Conservation (phyloP, 2,113 vertebrate species). For the Cyprinus carpio region DNA sequence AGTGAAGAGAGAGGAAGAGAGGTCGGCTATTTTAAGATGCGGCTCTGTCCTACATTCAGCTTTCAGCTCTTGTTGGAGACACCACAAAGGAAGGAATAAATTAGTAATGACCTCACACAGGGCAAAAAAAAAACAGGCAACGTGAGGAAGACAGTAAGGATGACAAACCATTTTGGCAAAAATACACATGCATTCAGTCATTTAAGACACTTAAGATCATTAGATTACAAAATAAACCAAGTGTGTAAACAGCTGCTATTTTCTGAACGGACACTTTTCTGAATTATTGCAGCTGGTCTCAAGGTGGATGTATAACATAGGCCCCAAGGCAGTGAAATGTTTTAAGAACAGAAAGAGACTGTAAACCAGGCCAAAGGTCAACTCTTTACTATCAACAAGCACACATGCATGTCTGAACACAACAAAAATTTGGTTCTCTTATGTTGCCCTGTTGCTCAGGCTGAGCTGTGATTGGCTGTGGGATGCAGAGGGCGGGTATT, state of each 20-base stretch:
- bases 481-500: not conserved
- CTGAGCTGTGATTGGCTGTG: slow-evolving; percentile 27
- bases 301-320: not conserved
- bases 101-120: slow-evolving; percentile 50
- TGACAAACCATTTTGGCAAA: not conserved
- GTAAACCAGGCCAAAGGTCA: not conserved
- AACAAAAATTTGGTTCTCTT: not conserved
- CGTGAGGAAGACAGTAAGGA: not conserved
- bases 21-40: slow-evolving; percentile 28
- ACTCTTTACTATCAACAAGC: not conserved
- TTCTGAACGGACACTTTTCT: not conserved
- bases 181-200: not conserved
- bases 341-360: not conserved
- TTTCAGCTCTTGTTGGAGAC: slow-evolving; percentile 37
- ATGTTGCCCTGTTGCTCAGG: not conserved
- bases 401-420: not conserved
- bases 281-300: not conserved
- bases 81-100: slow-evolving; percentile 46
- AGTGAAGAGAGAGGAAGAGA: slow-evolving; percentile 12
- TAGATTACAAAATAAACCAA: not conserved
- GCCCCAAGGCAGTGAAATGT: not conserved
- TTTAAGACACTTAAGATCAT: not conserved
- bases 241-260: not conserved
- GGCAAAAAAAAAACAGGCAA: not conserved
- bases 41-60: slow-evolving; percentile 46